These are phyloP conservation scores for Phenacoccus solenopsis DNA, from an alignment of 1,140 invertebrate genomes.

Conservation along the genomic window DNA sequence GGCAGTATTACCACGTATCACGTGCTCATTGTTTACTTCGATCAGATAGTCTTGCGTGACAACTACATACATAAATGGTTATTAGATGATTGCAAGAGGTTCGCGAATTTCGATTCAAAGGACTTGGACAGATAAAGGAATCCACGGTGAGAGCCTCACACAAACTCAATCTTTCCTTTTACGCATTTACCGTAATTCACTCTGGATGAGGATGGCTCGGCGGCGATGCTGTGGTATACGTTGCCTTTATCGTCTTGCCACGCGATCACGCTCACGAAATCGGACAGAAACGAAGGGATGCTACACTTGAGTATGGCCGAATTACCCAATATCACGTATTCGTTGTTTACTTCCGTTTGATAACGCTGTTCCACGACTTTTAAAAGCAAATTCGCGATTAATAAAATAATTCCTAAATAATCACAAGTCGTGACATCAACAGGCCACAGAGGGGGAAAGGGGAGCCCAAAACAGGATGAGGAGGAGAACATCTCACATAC, in stretches of 20 bases:
- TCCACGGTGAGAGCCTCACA: background rate
- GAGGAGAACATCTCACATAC: background rate
- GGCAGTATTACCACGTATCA: constrained; percentile 84
- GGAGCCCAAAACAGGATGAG: background rate
- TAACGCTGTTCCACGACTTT: constrained; percentile 77
- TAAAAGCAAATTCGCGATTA: background rate
- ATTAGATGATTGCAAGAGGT: too few relatives aligned
- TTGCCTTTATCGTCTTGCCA: constrained; percentile 48
- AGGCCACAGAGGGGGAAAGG: background rate
- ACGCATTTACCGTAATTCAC: background rate
- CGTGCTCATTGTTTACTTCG: constrained; percentile 56
- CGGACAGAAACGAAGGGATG: constrained; percentile 81
- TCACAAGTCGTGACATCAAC: background rate
- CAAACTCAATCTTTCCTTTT: background rate
- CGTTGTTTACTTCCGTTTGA: constrained; percentile 82
- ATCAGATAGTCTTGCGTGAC: constrained; percentile 22
- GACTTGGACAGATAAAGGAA: too few relatives aligned
- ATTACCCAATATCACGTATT: constrained; percentile 85
- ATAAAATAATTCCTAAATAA: too few relatives aligned
- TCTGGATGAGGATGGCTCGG: background rate
- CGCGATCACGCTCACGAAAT: constrained; percentile 73
- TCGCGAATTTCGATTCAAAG: too few relatives aligned
- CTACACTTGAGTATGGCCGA: constrained; percentile 86
- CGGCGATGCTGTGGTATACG: background rate
- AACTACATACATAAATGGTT: too few relatives aligned